These are phyloP conservation scores for Podocnemis expansa DNA, from an alignment of 2,113 vertebrate species.

Conservation along the genomic window DNA sequence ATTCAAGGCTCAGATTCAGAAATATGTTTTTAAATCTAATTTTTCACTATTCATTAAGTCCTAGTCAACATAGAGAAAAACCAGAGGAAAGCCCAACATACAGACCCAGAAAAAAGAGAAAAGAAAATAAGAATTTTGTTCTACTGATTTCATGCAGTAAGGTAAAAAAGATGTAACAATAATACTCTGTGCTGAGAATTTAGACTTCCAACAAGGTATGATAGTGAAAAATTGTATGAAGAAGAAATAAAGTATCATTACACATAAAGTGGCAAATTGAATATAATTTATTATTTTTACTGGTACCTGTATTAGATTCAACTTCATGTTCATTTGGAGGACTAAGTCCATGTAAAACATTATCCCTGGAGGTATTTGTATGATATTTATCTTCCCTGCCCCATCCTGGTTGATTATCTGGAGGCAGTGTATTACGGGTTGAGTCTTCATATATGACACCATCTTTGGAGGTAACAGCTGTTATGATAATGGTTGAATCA, in stretches of 20 bases:
- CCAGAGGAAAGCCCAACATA: background rate
- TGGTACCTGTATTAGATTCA: background rate
- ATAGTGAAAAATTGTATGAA: background rate
- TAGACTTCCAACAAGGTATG: background rate
- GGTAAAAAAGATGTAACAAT: background rate
- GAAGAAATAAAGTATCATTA: background rate
- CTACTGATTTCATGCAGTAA: background rate
- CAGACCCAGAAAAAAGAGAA: background rate
- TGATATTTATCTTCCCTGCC: background rate
- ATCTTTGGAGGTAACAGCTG: constrained; percentile 58
- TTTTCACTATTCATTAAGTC: background rate
- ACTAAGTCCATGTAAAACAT: background rate
- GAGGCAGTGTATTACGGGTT: background rate
- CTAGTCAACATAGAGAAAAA: background rate
- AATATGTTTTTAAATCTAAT: background rate
- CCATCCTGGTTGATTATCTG: background rate
- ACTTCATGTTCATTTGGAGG: background rate
- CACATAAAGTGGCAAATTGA: background rate
- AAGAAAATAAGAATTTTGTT: background rate
- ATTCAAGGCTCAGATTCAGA: background rate
- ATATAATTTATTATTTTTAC: constrained; percentile 38
- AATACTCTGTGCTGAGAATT: background rate
- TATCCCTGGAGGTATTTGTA: background rate
- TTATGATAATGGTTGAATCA: constrained; percentile 52
- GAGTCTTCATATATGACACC: background rate